Evolutionary conservation across 2,797 vertebrate species (phyloP), one percentile per base, ranked within the genome.

Genomic region (Triplophysa bombifrons): DNA sequence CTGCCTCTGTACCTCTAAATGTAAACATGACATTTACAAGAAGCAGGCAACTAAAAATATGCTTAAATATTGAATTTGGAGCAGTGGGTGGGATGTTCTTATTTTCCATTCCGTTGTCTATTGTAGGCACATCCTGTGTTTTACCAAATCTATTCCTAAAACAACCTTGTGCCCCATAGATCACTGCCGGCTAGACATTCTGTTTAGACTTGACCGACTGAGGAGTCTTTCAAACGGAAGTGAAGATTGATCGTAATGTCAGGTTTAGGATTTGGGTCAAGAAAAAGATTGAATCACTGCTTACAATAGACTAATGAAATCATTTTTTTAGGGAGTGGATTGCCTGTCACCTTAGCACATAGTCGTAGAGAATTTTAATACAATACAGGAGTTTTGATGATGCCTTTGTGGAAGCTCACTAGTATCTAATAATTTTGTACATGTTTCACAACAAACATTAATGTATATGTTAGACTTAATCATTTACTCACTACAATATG

Each of bases 111-210:
- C 58, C 51, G 25, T 82, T 12, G 44, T 82, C 74, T 87, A 78
- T 86, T 87, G 80, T 46, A 9, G 65, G 69, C 71, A 80, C 55
- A 74, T 88, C 85, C 88, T 82, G 81, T 74, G 34, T 85, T 84
- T 84, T 41, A 75, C 27, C n/a, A n/a, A 68, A 60, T 70, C 53
- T 68, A 80, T 66, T 65, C 53, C 50, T 76, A 61, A 50, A 77
- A 38, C 68, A 76, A 64, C 77, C 61, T 67, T 50, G 69, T 64
- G 60, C 84, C 78, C 75, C 72, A 55, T 82, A 80, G 65, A 64
- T 71, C 53, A 58, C 77, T 72, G 68, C 56, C 86, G 63, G 55
- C 64, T n/a, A 64, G n/a, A 86, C 84, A 82, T 90, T 87, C 85
- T 88, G 85, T 89, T 87, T 78, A 77, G 69, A 76, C 53, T 55